phyloP scores from a whole-genome alignment of 2,888 invertebrate genomes.

The Cancer borealis region DNA sequence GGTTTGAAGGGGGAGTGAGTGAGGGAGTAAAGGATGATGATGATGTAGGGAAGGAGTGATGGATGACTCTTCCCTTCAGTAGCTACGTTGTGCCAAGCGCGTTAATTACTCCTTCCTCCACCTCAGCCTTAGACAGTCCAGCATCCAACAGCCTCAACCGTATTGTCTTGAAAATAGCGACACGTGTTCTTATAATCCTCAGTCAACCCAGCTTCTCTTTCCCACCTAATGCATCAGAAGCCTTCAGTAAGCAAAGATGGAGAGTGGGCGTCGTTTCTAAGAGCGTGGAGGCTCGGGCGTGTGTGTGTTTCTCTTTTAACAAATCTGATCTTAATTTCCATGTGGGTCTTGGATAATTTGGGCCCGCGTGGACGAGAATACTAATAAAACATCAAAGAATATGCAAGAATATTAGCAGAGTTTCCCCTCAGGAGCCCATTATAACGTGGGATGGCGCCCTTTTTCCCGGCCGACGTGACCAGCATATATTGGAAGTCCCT shows the following conservation, averaged over 20 bases:
- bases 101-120: slow-evolving; percentile 26
- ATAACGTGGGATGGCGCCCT: slow-evolving; percentile 46
- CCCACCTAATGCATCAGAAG: neutral
- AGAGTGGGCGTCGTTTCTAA: neutral
- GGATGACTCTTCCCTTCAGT: neutral
- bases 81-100: neutral
- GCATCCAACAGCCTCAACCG: neutral
- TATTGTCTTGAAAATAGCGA: neutral
- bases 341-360: slow-evolving; percentile 53
- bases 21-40: neutral
- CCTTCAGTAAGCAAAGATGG: neutral
- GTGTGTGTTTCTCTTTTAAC: neutral
- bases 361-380: slow-evolving; percentile 54
- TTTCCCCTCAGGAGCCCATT: slow-evolving; percentile 49
- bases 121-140: neutral
- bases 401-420: slow-evolving; percentile 57
- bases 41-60: slow-evolving; percentile 30
- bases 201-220: neutral
- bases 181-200: neutral
- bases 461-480: slow-evolving; percentile 20
- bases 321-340: slow-evolving; percentile 50
- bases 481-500: slow-evolving; percentile 48
- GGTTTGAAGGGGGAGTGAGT: neutral
- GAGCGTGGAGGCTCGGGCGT: neutral
- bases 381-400: slow-evolving; percentile 64